These are phyloP conservation scores for Melipona beecheii DNA, from an alignment of 2,888 invertebrate species.

Conservation along the genomic window DNA sequence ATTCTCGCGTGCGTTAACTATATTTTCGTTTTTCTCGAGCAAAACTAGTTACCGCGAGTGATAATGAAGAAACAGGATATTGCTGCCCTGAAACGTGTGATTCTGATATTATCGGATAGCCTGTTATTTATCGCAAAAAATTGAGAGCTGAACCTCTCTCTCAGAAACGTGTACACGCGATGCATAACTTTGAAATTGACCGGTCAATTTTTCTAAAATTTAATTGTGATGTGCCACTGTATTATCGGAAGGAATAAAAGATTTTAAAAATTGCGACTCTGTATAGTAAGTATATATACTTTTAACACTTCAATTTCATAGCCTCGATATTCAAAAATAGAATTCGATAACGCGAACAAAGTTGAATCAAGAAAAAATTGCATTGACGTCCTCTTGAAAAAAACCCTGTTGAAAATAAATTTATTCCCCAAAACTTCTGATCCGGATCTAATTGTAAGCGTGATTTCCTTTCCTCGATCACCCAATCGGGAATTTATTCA, in stretches of 20 bases:
- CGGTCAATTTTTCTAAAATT: neutral
- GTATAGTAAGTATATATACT: too few species aligned
- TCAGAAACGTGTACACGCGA: neutral
- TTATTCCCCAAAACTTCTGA: neutral
- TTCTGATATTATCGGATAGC: neutral
- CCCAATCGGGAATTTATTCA: neutral
- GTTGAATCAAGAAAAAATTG: too few species aligned
- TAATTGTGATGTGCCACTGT: neutral
- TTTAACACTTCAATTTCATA: too few species aligned
- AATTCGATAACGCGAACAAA: too few species aligned
- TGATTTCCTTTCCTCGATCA: neutral
- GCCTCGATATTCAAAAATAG: too few species aligned
- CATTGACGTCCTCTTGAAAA: too few species aligned
- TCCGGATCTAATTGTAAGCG: neutral
- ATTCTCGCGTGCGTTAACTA: neutral
- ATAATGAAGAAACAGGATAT: neutral
- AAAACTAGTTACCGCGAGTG: slow-evolving; percentile 17
- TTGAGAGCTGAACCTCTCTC: neutral
- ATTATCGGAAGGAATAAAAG: neutral
- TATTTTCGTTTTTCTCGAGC: neutral
- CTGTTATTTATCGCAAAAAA: neutral
- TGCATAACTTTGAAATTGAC: neutral
- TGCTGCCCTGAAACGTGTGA: neutral
- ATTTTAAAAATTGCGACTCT: neutral
- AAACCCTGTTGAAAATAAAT: neutral